Evolutionary conservation across 2,888 invertebrate species (phyloP).

Genomic region (Leptopterna dolabrata): DNA sequence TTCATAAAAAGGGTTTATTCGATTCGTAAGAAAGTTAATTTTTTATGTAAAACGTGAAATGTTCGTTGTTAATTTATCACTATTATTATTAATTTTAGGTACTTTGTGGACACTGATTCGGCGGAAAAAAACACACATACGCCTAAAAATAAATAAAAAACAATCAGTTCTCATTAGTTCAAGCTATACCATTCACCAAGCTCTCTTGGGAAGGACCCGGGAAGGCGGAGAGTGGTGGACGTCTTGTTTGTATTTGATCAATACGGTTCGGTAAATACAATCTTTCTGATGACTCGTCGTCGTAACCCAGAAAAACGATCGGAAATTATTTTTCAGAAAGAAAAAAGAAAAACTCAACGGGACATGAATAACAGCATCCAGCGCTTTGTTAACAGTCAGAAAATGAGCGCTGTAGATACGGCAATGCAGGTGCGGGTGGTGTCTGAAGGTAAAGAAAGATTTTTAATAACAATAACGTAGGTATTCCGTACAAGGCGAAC

Average conservation of each 20-base stretch:
- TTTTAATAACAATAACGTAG: no score
- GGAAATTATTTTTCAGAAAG: background rate
- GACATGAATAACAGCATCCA: no score
- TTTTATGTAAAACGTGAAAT: background rate
- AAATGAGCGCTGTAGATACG: no score
- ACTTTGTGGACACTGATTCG: no score
- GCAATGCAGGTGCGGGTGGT: no score
- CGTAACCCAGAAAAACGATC: background rate
- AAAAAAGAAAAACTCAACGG: no score
- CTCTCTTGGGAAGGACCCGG: background rate
- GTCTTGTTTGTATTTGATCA: constrained; percentile 1
- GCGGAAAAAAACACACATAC: no score
- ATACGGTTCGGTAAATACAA: background rate
- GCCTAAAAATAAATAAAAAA: background rate
- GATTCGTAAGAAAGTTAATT: background rate
- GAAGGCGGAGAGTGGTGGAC: background rate
- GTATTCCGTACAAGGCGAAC: no score
- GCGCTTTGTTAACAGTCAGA: no score
- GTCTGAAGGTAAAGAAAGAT: no score
- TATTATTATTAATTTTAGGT: background rate
- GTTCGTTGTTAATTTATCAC: background rate
- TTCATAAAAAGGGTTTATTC: no score
- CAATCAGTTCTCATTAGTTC: background rate
- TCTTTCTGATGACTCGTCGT: background rate
- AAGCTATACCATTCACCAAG: background rate